A percentile compares a stretch with the other conserved stretches of the same genome.
Evolutionary conservation across 2,888 invertebrate genomes (phyloP).

Genomic region (Orchestes rusci): DNA sequence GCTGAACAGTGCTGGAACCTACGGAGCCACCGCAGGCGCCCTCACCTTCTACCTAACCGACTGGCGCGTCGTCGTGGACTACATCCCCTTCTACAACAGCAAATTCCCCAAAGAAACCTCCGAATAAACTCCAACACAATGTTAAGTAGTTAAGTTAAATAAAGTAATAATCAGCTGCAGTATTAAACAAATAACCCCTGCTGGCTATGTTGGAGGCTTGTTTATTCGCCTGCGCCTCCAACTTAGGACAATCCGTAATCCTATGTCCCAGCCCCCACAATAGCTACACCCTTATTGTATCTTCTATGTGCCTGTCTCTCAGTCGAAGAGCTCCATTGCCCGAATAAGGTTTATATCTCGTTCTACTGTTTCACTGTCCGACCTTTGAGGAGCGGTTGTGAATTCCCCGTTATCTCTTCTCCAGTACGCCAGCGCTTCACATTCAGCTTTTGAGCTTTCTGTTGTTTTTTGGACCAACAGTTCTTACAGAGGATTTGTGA

Average conservation of each 20-base stretch:
- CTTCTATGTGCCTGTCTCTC: conserved; percentile 76
- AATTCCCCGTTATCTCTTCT: conserved; percentile 86
- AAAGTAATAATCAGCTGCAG: conserved; percentile 57
- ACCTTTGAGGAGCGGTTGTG: conserved; percentile 87
- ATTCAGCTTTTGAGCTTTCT: too few species aligned
- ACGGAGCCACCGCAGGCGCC: conserved; percentile 58
- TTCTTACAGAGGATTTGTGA: too few species aligned
- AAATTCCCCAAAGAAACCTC: conserved; percentile 49
- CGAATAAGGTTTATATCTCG: too few species aligned
- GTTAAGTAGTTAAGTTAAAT: not conserved
- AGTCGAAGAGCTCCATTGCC: too few species aligned
- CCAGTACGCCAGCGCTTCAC: conserved; percentile 92
- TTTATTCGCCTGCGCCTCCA: conserved; percentile 96
- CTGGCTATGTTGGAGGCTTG: conserved; percentile 93
- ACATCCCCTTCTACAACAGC: conserved; percentile 68
- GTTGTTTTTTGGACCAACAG: too few species aligned
- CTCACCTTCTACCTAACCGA: conserved; percentile 66
- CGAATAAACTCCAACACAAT: too few species aligned
- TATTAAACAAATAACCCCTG: conserved; percentile 86
- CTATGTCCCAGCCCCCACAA: conserved; percentile 98
- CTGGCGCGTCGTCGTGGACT: conserved; percentile 66
- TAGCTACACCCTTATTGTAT: conserved; percentile 96
- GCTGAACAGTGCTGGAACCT: conserved; percentile 54
- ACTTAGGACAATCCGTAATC: conserved; percentile 97
- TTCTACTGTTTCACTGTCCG: conserved; percentile 88